Base-by-base conservation (phyloP, 2,113 vertebrate genomes). In the Misgurnus anguillicaudatus region DNA sequence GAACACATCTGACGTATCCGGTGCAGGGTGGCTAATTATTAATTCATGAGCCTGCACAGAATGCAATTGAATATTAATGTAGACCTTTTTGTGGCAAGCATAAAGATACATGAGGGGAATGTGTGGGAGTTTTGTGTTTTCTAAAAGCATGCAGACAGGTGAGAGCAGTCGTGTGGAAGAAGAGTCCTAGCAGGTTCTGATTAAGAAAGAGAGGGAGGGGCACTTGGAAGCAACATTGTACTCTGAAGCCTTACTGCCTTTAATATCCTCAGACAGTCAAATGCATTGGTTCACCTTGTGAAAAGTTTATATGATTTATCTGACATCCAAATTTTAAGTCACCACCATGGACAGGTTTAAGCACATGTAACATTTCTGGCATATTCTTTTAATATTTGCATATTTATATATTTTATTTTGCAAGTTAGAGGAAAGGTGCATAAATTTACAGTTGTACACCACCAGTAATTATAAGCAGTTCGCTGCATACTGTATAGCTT, bases 51-150 rank as follows among this genome's bases (percentile, higher is more conserved):
- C 41, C 70, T 51, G 45, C 67, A 78, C 61, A 72, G 84, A 82
- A 85, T 73, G 68, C 83, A 84, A 84, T 92, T 79, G 86, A 88
- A 92, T 92, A 91, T 93, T 93, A 88, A 93, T 92, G 77, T 66
- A 41, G 85, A 86, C 87, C 87, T 92, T 90, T 91, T 87, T 79
- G 61, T 84, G 83, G 84, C 71, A 78, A 86, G 84, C 74, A 81
- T 89, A 89, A 90, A 90, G 85, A 91, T 89, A 90, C 88, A 88
- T n/a, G 84, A 86, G 86, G 85, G 31, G 72, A 19, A 74, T 61
- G 38, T 63, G 86, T 85, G 85, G 51, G 45, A 73, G 71, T 85
- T 84, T 88, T 89, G 86, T 88, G 81, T 88, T 89, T 88, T 84
- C n/a, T 75, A 78, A 89, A 83, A 82, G 83, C 51, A 71, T 82